A percentile compares a stretch with the other conserved stretches of the same genome.
phyloP scores from a whole-genome alignment of 2,113 vertebrate genomes.

The Phaethon lepturus region DNA sequence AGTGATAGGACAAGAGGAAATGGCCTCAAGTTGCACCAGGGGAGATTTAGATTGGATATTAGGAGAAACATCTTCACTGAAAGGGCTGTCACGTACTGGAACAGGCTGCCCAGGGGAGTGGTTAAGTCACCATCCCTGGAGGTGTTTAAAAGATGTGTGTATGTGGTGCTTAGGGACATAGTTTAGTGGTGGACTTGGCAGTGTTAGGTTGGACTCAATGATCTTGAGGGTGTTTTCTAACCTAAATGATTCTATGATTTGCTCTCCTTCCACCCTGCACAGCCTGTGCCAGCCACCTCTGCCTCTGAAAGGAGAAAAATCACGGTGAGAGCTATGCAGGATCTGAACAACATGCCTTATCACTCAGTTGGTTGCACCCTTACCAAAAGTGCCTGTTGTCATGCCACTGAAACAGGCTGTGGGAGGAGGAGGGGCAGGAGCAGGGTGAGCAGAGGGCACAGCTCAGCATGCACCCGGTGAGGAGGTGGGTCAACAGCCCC shows the following conservation, averaged over 20 bases:
- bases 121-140: no score
- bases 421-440: neutral
- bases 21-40: no score
- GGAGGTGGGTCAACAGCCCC: neutral
- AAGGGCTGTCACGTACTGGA: no score
- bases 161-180: no score
- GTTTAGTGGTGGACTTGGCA: no score
- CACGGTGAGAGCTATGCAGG: neutral
- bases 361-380: rapidly evolving
- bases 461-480: rapidly evolving
- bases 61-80: no score
- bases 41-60: no score
- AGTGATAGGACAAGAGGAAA: no score
- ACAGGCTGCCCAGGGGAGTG: no score
- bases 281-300: rapidly evolving
- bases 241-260: neutral
- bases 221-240: no score
- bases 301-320: neutral
- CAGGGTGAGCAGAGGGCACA: neutral
- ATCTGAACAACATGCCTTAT: neutral
- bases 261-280: rapidly evolving
- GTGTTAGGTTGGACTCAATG: no score
- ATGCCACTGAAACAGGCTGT: neutral
- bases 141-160: no score
- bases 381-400: neutral